phyloP scores from a whole-genome alignment of 2,888 invertebrate genomes.

The Orthosia incerta region DNA sequence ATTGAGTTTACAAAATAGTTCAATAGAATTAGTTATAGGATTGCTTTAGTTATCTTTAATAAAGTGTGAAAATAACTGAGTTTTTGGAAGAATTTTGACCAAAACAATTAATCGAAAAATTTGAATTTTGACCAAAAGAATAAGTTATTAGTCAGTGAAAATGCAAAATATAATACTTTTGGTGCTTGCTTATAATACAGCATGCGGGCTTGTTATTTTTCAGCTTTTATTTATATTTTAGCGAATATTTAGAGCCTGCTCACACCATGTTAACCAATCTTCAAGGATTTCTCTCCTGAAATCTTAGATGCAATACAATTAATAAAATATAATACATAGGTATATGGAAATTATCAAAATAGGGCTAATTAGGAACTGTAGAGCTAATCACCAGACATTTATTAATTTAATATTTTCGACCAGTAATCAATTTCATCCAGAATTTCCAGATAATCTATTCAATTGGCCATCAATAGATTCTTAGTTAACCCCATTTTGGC shows the following conservation, averaged over 20 bases:
- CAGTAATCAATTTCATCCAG: neutral
- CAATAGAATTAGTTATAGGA: neutral
- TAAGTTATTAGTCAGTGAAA: constrained; percentile 36
- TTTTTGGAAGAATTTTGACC: neutral
- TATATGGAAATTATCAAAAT: constrained; percentile 10
- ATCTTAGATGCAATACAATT: constrained; percentile 38
- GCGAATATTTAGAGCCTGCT: constrained; percentile 48
- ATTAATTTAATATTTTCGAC: neutral
- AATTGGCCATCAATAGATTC: neutral
- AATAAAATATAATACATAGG: constrained; percentile 20
- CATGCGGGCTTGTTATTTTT: constrained; percentile 68
- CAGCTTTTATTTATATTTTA: constrained; percentile 53
- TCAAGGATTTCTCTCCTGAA: constrained; percentile 42
- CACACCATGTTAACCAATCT: constrained; percentile 56
- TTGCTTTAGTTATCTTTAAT: constrained; percentile 15
- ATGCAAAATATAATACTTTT: constrained; percentile 29
- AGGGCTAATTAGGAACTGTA: constrained; percentile 17
- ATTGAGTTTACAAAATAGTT: constrained; percentile 2
- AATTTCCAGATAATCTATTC: neutral
- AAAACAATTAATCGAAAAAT: neutral
- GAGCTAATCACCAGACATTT: neutral
- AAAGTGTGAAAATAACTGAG: neutral
- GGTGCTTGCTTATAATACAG: constrained; percentile 62
- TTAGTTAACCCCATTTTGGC: constrained; percentile 5
- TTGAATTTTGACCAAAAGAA: constrained; percentile 10